phyloP scores from a whole-genome alignment of 2,113 vertebrate species.

The Bufo bufo region DNA sequence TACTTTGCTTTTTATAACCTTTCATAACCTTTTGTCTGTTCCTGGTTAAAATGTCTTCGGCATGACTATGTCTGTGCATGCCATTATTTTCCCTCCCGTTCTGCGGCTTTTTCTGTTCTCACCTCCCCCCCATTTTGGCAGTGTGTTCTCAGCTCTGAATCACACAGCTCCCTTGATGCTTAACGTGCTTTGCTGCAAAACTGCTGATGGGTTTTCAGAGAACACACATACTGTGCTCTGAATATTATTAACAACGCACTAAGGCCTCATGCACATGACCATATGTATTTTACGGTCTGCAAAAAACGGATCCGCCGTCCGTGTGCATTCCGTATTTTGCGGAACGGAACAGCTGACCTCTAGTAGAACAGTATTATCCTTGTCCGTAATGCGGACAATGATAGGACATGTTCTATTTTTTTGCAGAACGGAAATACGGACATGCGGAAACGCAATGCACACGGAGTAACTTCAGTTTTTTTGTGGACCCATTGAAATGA shows the following conservation, averaged over 20 bases:
- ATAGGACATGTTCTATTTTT: too few species aligned
- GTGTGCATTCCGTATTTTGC: too few species aligned
- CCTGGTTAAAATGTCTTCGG: slow-evolving; percentile 47
- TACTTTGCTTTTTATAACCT: slow-evolving; percentile 26
- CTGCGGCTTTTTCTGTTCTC: background rate
- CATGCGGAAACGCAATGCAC: too few species aligned
- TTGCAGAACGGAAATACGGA: too few species aligned
- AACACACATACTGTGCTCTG: background rate
- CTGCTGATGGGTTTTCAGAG: slow-evolving; percentile 13
- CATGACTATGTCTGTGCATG: slow-evolving; percentile 42
- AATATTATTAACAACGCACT: background rate
- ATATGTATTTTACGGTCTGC: too few species aligned
- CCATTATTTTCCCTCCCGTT: slow-evolving; percentile 24
- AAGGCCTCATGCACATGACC: too few species aligned
- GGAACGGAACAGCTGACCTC: too few species aligned
- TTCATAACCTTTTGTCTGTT: slow-evolving; percentile 43
- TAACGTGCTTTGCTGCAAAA: slow-evolving; percentile 19
- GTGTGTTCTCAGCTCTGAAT: slow-evolving; percentile 51
- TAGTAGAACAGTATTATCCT: too few species aligned
- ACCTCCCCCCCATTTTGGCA: slow-evolving; percentile 17
- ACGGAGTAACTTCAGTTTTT: too few species aligned
- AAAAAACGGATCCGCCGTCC: too few species aligned
- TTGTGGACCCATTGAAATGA: too few species aligned
- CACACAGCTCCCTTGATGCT: slow-evolving; percentile 20
- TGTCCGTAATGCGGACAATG: too few species aligned